Evolutionary conservation across 2,888 invertebrate species (phyloP), one percentile per base, ranked within the genome.

Genomic region (Invenusta paracnida): DNA sequence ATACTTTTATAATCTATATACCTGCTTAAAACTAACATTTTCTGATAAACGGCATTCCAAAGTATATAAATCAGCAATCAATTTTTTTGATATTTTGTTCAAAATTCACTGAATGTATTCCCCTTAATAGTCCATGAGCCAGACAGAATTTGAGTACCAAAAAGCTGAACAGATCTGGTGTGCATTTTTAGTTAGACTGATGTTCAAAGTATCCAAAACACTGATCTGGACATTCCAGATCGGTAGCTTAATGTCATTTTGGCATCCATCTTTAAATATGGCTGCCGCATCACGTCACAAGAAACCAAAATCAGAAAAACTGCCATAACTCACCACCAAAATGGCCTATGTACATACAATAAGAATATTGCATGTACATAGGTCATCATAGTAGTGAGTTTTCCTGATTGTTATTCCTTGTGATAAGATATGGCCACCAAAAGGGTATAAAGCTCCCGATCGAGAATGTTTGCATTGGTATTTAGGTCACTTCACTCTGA

Each of bases 41-140:
- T 73, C 73, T 73, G 73, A 73, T 73, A 73, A 73, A 73, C 5
- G 23, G 23, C 73, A 73, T 73, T 73, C 73, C 73, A 73, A 73
- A 73, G 73, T 73, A 73, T 73, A 23, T 73, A 73, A 73, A 73
- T 73, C 27, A 13, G 48, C 48, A 48, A 48, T 11, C 5, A 73
- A n/a, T n/a, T n/a, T n/a, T n/a, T 13, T 13, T 73, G 17, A 13
- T 73, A 73, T 73, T 73, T 73, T 73, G 73, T 73, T 73, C 27
- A 73, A 73, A 73, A 73, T 73, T 73, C n/a, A n/a, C n/a, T n/a
- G n/a, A n/a, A n/a, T n/a, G n/a, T n/a, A n/a, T n/a, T n/a, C n/a
- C n/a, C n/a, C n/a, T n/a, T n/a, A n/a, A n/a, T n/a, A n/a, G n/a
- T n/a, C n/a, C n/a, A n/a, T 48, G 48, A 48, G 48, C 48, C 48